These are phyloP conservation scores for Phanerotoma sp. DNA, from an alignment of 2,888 invertebrate species.

Conservation along the genomic window DNA sequence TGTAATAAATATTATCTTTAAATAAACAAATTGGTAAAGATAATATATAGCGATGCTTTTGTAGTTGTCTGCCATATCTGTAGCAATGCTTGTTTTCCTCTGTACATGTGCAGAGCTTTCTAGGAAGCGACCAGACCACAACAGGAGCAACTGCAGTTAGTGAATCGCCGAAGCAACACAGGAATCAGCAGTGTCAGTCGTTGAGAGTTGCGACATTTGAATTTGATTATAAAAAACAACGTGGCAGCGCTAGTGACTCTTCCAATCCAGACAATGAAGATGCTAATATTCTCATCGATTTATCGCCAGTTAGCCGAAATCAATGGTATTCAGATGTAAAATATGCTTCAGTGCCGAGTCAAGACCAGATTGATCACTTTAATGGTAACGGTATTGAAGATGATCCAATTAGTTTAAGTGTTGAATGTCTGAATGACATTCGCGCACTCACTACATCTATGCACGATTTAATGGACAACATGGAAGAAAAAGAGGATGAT, in stretches of 20 bases:
- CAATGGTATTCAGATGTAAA: slow-evolving; percentile 2
- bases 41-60: slow-evolving; percentile 41
- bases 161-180: slow-evolving; percentile 52
- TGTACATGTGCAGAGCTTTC: slow-evolving; percentile 56
- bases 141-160: slow-evolving; percentile 44
- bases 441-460: slow-evolving; percentile 40
- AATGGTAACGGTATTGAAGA: slow-evolving; percentile 36
- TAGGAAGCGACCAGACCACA: slow-evolving; percentile 53
- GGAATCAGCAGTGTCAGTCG: slow-evolving; percentile 55
- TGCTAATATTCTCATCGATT: no score
- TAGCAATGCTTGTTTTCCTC: slow-evolving; percentile 54
- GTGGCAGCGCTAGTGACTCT: slow-evolving; percentile 13
- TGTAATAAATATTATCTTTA: background rate
- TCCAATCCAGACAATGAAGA: no score
- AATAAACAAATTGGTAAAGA: slow-evolving; percentile 26
- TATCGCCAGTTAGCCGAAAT: slow-evolving; percentile 26
- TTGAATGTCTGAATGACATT: slow-evolving; percentile 42
- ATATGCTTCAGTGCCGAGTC: background rate
- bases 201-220: slow-evolving; percentile 51
- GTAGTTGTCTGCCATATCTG: slow-evolving; percentile 55
- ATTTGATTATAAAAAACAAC: slow-evolving; percentile 13
- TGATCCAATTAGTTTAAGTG: slow-evolving; percentile 39
- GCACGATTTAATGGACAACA: slow-evolving; percentile 40
- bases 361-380: slow-evolving; percentile 35
- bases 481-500: slow-evolving; percentile 32